Evolutionary conservation across 2,888 invertebrate genomes (phyloP).

Genomic region (Tenthredo livida): DNA sequence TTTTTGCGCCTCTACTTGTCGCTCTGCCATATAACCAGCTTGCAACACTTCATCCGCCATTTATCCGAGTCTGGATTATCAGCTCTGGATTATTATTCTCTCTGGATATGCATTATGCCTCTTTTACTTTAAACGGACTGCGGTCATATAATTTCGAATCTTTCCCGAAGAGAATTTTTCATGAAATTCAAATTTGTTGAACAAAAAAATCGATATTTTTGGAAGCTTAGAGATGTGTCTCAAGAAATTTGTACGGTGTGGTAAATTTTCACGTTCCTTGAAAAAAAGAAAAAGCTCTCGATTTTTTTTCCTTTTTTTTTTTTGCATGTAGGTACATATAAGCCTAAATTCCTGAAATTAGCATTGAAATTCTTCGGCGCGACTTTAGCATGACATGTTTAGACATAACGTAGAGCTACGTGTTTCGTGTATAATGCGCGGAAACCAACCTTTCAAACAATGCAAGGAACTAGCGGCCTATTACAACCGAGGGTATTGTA

Average conservation of each 20-base stretch:
- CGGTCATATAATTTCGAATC: not conserved
- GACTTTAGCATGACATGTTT: conserved; percentile 1
- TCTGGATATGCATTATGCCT: not conserved
- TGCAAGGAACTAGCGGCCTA: conserved; percentile 74
- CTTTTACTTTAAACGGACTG: not conserved
- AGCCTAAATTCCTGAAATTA: not conserved
- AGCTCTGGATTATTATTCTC: not conserved
- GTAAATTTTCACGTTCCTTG: not conserved
- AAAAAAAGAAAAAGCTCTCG: not conserved
- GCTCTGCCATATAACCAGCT: not conserved
- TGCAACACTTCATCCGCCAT: conserved; percentile 53
- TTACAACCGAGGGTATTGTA: conserved; percentile 75
- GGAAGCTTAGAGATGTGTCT: not conserved
- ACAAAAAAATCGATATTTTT: not conserved
- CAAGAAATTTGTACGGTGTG: no score
- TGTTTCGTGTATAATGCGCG: not conserved
- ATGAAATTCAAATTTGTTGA: not conserved
- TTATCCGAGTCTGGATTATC: not conserved
- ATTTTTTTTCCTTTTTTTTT: not conserved
- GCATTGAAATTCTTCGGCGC: conserved; percentile 30
- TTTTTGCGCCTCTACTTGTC: conserved; percentile 31
- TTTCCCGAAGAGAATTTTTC: not conserved
- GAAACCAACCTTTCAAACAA: conserved; percentile 72
- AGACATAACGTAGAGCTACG: conserved; percentile 7
- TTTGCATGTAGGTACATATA: not conserved